These are phyloP conservation scores for Sycon ciliatum DNA, from an alignment of 37 sponge, comb jelly and placozoan species.

Conservation along the genomic window DNA sequence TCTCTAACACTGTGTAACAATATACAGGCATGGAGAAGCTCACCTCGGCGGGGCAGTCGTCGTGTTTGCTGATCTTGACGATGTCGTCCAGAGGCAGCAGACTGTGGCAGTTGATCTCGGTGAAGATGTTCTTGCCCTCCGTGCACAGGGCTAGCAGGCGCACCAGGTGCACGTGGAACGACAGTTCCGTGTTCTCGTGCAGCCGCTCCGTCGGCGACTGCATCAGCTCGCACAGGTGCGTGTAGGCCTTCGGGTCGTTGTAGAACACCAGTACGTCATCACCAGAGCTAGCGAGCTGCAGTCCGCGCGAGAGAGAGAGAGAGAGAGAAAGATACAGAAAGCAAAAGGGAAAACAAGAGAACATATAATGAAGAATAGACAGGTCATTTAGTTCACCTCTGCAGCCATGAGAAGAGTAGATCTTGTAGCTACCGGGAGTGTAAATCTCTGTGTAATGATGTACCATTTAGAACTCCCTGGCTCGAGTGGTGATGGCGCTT, in stretches of 20 bases:
- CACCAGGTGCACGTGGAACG: constrained; percentile 85
- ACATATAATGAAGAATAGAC: too few species aligned
- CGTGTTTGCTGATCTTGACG: constrained; percentile 56
- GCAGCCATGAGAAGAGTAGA: too few species aligned
- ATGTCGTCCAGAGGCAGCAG: constrained; percentile 87
- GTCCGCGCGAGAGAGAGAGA: too few species aligned
- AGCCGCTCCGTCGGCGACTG: constrained; percentile 21
- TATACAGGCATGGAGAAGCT: too few species aligned
- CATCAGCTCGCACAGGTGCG: constrained; percentile 69
- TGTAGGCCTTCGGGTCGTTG: constrained; percentile 60
- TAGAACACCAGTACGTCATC: constrained; percentile 91
- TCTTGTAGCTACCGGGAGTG: too few species aligned
- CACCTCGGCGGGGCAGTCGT: constrained; percentile 81
- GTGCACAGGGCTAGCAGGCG: constrained; percentile 77
- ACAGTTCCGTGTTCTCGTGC: constrained; percentile 42
- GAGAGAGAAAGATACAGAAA: too few species aligned
- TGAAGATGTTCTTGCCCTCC: constrained; percentile 92
- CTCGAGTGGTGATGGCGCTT: too few species aligned
- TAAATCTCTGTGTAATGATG: too few species aligned
- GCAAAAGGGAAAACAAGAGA: too few species aligned
- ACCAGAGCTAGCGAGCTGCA: constrained; percentile 75
- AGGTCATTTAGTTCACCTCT: too few species aligned
- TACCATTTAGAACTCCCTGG: too few species aligned
- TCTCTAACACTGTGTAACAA: too few species aligned
- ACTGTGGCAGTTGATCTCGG: constrained; percentile 95